Evolutionary conservation across 2,888 invertebrate species (phyloP).

Genomic region (Nesidiocoris tenuis): DNA sequence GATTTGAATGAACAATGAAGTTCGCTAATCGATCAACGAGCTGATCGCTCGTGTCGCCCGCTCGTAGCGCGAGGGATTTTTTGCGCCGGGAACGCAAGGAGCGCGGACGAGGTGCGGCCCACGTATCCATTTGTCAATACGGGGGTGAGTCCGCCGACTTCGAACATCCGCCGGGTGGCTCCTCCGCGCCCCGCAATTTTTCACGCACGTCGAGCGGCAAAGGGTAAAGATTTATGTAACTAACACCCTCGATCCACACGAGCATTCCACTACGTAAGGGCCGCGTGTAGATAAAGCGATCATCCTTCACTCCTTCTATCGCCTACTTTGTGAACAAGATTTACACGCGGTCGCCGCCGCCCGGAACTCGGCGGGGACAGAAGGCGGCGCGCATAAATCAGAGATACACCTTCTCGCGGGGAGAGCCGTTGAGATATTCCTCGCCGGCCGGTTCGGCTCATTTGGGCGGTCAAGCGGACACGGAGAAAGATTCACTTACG

Average conservation of each 20-base stretch:
- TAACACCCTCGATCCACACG: conserved; percentile 2
- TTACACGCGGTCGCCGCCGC: neutral
- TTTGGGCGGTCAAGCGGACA: too few species aligned
- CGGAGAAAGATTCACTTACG: too few species aligned
- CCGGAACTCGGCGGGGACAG: neutral
- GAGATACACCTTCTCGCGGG: too few species aligned
- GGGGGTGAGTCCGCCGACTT: conserved; percentile 10
- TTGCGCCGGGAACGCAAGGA: neutral
- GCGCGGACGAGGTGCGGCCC: conserved; percentile 16
- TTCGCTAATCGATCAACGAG: neutral
- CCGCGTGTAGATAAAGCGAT: conserved; percentile 30
- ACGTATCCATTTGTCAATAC: conserved; percentile 35
- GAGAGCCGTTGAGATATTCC: too few species aligned
- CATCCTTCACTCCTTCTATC: conserved; percentile 38
- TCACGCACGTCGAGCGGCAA: neutral
- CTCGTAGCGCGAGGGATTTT: conserved; percentile 1
- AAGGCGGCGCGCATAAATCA: too few species aligned
- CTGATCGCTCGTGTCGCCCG: neutral
- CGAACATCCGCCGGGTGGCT: neutral
- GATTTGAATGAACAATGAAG: conserved; percentile 2
- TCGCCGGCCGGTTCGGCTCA: too few species aligned
- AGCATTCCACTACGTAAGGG: neutral
- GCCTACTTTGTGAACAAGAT: conserved; percentile 8
- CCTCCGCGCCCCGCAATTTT: neutral
- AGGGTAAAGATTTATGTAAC: conserved; percentile 30